phyloP scores from a whole-genome alignment of 2,797 vertebrate genomes.

The Kryptopterus vitreolus region DNA sequence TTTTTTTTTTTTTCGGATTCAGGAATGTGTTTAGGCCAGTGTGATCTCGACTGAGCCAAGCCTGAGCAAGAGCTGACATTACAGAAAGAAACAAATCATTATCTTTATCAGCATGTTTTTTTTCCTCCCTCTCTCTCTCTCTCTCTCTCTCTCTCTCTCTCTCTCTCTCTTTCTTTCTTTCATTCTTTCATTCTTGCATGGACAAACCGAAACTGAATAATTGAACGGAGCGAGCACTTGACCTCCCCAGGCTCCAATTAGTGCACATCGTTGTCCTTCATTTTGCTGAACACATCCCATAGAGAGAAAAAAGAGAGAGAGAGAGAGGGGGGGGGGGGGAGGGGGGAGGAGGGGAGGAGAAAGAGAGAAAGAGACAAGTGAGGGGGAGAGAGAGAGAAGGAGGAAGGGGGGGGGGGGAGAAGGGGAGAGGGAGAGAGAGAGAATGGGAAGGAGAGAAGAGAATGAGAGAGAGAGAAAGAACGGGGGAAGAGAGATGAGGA shows the following conservation, averaged over 20 bases:
- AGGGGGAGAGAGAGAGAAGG: no score
- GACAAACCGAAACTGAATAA: constrained; percentile 52
- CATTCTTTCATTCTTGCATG: constrained; percentile 11
- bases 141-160: no score
- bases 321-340: no score
- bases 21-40: constrained; percentile 24
- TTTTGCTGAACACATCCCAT: constrained; percentile 45
- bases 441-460: no score
- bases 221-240: constrained; percentile 49
- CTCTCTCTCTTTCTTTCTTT: no score
- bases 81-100: constrained; percentile 11
- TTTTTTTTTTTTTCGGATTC: constrained; percentile 4
- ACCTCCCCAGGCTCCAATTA: constrained; percentile 54
- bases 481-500: no score
- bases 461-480: no score
- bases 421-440: no score
- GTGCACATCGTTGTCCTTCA: constrained; percentile 49
- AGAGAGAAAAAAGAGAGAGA: constrained; percentile 6
- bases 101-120: constrained; percentile 16
- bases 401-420: no score
- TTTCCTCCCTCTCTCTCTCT: no score
- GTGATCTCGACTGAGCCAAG: background rate
- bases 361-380: no score
- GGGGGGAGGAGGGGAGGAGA: no score
- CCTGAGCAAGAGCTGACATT: constrained; percentile 2